phyloP scores from a whole-genome alignment of 2,888 invertebrate species.

The Monopis laevigella region DNA sequence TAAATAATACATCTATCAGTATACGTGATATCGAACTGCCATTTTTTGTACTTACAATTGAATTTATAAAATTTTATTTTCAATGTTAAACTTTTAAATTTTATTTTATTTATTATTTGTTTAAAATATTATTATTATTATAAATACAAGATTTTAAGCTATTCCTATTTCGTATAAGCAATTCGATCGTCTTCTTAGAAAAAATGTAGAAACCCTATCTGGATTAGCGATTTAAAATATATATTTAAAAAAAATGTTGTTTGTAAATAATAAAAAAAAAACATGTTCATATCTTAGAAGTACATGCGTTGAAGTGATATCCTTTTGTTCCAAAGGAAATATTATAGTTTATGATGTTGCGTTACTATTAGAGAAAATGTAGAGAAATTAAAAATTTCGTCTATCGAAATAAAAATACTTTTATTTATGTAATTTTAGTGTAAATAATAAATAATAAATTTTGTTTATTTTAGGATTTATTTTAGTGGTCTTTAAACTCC shows the following conservation, averaged over 20 bases:
- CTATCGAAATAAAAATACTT: conserved; percentile 17
- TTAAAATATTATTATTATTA: conserved; percentile 5
- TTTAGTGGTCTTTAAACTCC: too few relatives aligned
- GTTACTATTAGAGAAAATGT: conserved; percentile 44
- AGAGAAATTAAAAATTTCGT: conserved; percentile 26
- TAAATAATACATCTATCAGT: conserved; percentile 28
- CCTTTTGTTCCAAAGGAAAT: conserved; percentile 54
- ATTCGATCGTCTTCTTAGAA: too few relatives aligned
- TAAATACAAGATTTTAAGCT: background rate
- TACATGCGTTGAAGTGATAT: conserved; percentile 50
- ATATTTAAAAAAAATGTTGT: too few relatives aligned
- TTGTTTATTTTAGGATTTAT: too few relatives aligned
- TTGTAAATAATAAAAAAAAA: conserved; percentile 8
- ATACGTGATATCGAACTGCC: conserved; percentile 61
- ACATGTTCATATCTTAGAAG: conserved; percentile 54
- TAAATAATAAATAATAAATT: too few relatives aligned
- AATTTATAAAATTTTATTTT: background rate
- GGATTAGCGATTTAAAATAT: too few relatives aligned
- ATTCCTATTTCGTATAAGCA: too few relatives aligned
- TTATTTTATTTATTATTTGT: too few relatives aligned
- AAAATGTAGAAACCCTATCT: too few relatives aligned
- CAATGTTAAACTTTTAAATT: too few relatives aligned
- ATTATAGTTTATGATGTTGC: conserved; percentile 53
- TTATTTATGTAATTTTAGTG: too few relatives aligned
- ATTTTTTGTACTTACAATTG: conserved; percentile 1